Evolutionary conservation across 2,113 vertebrate genomes (phyloP), one percentile per base, ranked within the genome.

Genomic region (Spea bombifrons): DNA sequence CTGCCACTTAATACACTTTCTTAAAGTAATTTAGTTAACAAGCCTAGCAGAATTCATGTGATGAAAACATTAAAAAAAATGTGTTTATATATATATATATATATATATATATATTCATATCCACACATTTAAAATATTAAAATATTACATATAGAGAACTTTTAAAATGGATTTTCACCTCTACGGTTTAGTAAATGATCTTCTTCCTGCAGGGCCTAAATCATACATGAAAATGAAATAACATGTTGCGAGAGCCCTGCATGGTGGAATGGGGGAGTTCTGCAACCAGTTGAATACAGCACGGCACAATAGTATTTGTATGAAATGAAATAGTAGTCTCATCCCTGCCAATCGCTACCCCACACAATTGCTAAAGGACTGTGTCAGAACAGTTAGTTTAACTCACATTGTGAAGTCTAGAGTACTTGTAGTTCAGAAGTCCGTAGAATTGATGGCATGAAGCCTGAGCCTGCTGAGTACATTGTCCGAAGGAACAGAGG

Each of bases 181-280:
- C 30, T 30, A 59, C 10, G 43, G 75, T 64, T 47, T 57, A 49
- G 77, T 80, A 66, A 16, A 53, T 53, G 61, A 72, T 6, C 44
- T 66, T 9, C 70, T 87, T 84, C 83, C 85, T 84, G 85, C 78
- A 81, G 82, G 81, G 76, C 81, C 71, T 82, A 83, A 84, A 86
- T 0, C 72, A 71, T 74, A 81, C 68, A 46, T 66, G 48, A 50
- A 45, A 30, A 61, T 68, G 43, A 73, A 80, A 80, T 80, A 67
- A 80, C 50, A 80, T 63, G 71, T 74, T 80, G 44, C n/a, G 61
- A 65, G 46, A 74, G 71, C 71, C 48, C 65, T 47, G 71, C 78
- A 57, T 50, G 78, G 17, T 17, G 52, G 61, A 68, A 68, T 68
- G 53, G 45, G 15, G 50, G 63, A 5, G 66, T 47, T 73, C 52